Base-by-base conservation (phyloP, 2,113 vertebrate genomes). In the Myiozetetes cayanensis region DNA sequence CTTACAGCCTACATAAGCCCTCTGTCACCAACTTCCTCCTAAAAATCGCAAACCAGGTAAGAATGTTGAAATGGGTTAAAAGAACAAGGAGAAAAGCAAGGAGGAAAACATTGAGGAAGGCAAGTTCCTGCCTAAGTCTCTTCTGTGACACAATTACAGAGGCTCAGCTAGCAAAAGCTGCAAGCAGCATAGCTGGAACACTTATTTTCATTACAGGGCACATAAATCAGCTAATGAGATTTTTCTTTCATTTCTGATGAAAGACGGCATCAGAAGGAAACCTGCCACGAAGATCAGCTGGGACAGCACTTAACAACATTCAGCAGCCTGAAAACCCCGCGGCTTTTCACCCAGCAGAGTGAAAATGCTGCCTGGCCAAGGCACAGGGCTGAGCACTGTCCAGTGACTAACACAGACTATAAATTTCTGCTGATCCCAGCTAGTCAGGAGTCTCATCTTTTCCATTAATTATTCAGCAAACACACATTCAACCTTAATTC, bases 1-100 rank as follows among this genome's bases (percentile, higher is more conserved):
- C 17, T 53, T 74, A 27, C 47, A 71, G 63, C 55, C 67, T 41
- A 31, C 37, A 2, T 8, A 23, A 50, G 19, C 41, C 37, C n/a
- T 50, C 74, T 46, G 41, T 28, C 77, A 87, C 59, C 90, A 81
- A 5, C n/a, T 70, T 76, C 33, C 30, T 50, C 68, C 25, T 47
- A 90, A 37, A 50, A 58, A 27, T 53, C 44, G 33, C n/a, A 65
- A 73, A 70, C 50, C 85, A 94, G 94, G 92, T 96, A 88, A 93
- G 93, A 86, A 74, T 10, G 24, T 47, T 31, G 68, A 94, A 88
- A 41, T 33, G 31, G 44, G 52, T 83, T 74, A 76, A 56, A 47
- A 61, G 39, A 76, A 41, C 27, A 49, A 58, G 67, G 50, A 47
- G 23, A 24, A 56, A 43, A 52, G n/a, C 62, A 49, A 58, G 67